Percentiles rank a stretch among this genome's conserved stretches.
Evolutionary conservation across 2,797 vertebrate genomes (phyloP).

Genomic region (Aplochiton taeniatus): DNA sequence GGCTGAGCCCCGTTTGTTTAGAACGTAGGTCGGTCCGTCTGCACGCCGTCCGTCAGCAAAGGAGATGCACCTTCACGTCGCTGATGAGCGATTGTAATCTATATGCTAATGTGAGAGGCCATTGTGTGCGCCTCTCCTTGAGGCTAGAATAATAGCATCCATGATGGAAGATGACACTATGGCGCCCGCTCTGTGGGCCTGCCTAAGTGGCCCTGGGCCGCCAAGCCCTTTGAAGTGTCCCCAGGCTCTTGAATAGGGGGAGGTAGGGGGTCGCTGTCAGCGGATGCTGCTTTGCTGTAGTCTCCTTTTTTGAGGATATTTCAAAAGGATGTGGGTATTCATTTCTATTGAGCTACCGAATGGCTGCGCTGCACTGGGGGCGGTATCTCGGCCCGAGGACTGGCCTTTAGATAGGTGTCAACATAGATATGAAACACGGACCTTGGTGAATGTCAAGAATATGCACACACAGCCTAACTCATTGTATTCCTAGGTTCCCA

Average conservation of each 20-base stretch:
- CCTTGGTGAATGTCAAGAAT: too few species aligned
- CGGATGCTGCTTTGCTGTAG: neutral
- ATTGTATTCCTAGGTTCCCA: too few species aligned
- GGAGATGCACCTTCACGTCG: neutral
- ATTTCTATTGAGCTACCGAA: neutral
- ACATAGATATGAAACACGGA: too few species aligned
- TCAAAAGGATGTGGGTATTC: neutral
- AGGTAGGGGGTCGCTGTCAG: too few species aligned
- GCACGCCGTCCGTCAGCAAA: neutral
- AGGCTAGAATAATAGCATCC: slow-evolving; percentile 23
- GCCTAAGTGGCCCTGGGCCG: too few species aligned
- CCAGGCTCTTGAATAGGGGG: too few species aligned
- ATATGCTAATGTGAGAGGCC: slow-evolving; percentile 45
- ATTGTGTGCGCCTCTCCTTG: neutral
- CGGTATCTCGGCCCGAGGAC: neutral
- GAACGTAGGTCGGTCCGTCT: too few species aligned
- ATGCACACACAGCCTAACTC: too few species aligned
- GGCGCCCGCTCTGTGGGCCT: too few species aligned
- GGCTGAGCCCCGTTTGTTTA: too few species aligned
- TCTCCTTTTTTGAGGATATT: neutral
- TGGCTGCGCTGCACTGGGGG: neutral
- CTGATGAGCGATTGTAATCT: slow-evolving; percentile 29
- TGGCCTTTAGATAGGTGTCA: too few species aligned
- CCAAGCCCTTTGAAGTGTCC: too few species aligned
- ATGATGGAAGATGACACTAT: slow-evolving; percentile 15